phyloP scores from a whole-genome alignment of 2,797 vertebrate genomes.

The Poeciliopsis infans region DNA sequence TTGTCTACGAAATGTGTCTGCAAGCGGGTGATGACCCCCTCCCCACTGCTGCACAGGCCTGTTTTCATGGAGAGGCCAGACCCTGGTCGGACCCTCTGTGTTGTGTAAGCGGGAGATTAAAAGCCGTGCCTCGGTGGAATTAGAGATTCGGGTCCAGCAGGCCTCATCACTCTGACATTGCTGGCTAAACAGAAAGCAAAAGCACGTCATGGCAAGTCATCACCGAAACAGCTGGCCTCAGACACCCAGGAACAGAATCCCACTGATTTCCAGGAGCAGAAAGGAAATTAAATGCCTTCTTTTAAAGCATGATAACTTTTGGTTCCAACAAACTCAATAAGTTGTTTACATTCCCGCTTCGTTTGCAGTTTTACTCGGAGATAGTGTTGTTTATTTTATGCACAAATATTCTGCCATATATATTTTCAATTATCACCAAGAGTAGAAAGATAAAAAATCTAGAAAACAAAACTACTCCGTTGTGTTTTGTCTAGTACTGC shows the following conservation, averaged over 20 bases:
- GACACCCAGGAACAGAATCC: not conserved
- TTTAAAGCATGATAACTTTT: not conserved
- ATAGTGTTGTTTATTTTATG: not conserved
- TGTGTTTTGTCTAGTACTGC: too few species aligned
- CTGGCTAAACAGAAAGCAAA: constrained; percentile 31
- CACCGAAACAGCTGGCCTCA: constrained; percentile 10
- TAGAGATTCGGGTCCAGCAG: constrained; percentile 42
- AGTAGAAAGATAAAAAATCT: not conserved
- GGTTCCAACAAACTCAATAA: not conserved
- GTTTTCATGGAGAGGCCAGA: constrained; percentile 54
- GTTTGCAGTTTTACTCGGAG: not conserved
- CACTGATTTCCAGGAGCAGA: not conserved
- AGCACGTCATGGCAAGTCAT: constrained; percentile 22
- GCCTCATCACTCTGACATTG: constrained; percentile 26
- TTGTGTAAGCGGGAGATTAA: constrained; percentile 75
- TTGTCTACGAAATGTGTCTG: constrained; percentile 53
- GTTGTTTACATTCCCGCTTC: not conserved
- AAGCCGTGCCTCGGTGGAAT: constrained; percentile 43
- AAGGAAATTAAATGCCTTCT: not conserved
- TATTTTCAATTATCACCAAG: not conserved
- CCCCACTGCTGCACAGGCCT: constrained; percentile 31
- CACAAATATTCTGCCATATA: not conserved
- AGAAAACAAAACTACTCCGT: not conserved
- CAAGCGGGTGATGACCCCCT: constrained; percentile 53
- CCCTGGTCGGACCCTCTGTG: constrained; percentile 55